Evolutionary conservation across 2,888 invertebrate genomes (phyloP), one percentile per base, ranked within the genome.

Genomic region (Apodemia duryi): DNA sequence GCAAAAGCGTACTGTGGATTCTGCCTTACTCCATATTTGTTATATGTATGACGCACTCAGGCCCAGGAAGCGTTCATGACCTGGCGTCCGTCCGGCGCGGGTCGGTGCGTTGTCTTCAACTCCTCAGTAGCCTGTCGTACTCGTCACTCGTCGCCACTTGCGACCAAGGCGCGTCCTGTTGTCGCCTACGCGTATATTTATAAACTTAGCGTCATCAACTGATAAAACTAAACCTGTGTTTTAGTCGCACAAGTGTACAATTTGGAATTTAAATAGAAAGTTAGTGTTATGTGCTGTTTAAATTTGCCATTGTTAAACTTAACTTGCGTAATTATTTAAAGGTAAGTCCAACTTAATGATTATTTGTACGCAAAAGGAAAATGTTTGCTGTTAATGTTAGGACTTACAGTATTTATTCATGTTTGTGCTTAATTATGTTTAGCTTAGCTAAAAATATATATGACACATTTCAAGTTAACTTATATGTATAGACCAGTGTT

Each of bases 81-180:
- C 73, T 76, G 77, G 74, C 85, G 86, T 81, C 82, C 80, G 83
- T 75, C 80, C 81, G 85, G 78, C 83, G 86, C 80, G 79, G 74
- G 63, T 66, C 69, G 68, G 69, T 63, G 70, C 69, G 67, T 65
- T 68, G 68, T 69, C 70, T 70, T 72, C 71, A 66, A 63, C 65
- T 66, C 67, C 70, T 69, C 76, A 78, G 63, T 67, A 67, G 68
- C 70, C 76, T 68, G 71, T 67, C 72, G 69, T 85, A 81, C 83
- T 85, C 81, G 83, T 81, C 82, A 80, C 70, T 71, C 74, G 75
- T 77, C 75, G 78, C 46, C 46, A 46, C 13, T 46, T 46, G 46
- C 81, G 81, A 81, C 83, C 80, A 84, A 83, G 86, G 82, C 84
- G 88, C 88, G 89, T 87, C 90, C 87, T 86, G 80, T 78, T 81